Evolutionary conservation across 53 echinoderm and acorn worm genomes (phyloP).

Genomic region (Echinarachnius parma): DNA sequence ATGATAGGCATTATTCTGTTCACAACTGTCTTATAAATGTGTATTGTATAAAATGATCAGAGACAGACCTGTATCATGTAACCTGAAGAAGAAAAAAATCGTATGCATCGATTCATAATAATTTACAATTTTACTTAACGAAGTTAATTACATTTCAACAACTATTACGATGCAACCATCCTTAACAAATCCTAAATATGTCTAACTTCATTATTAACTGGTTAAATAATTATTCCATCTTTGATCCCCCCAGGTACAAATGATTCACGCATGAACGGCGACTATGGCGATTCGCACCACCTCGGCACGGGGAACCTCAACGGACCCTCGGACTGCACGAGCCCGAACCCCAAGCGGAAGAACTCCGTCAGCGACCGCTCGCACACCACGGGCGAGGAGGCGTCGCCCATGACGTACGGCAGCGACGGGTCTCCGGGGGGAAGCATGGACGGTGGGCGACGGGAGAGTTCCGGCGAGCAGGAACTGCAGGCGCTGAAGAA

Average conservation of each 20-base stretch:
- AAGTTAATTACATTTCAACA: too few relatives aligned
- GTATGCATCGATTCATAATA: too few relatives aligned
- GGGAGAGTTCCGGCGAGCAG: conserved; percentile 52
- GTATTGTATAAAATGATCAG: too few relatives aligned
- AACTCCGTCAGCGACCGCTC: conserved; percentile 48
- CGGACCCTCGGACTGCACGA: conserved; percentile 21
- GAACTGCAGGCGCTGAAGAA: conserved; percentile 72
- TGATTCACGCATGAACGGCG: conserved; percentile 36
- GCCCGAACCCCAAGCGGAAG: conserved; percentile 38
- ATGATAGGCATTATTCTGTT: too few relatives aligned
- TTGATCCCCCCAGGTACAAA: conserved; percentile 22
- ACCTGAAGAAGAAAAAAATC: too few relatives aligned
- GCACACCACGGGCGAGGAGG: conserved; percentile 41
- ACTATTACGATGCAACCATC: too few relatives aligned
- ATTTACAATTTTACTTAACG: too few relatives aligned
- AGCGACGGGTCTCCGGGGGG: conserved; percentile 59
- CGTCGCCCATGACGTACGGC: conserved; percentile 58
- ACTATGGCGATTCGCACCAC: conserved; percentile 29
- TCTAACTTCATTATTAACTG: too few relatives aligned
- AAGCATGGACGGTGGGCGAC: conserved; percentile 41
- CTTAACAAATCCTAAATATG: too few relatives aligned
- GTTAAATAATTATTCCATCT: too few relatives aligned
- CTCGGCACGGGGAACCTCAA: conserved; percentile 33
- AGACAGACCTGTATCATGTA: too few relatives aligned
- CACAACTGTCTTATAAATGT: too few relatives aligned